These are phyloP conservation scores for Hanleya hanleyi DNA, from an alignment of 2,888 invertebrate species.

Conservation along the genomic window DNA sequence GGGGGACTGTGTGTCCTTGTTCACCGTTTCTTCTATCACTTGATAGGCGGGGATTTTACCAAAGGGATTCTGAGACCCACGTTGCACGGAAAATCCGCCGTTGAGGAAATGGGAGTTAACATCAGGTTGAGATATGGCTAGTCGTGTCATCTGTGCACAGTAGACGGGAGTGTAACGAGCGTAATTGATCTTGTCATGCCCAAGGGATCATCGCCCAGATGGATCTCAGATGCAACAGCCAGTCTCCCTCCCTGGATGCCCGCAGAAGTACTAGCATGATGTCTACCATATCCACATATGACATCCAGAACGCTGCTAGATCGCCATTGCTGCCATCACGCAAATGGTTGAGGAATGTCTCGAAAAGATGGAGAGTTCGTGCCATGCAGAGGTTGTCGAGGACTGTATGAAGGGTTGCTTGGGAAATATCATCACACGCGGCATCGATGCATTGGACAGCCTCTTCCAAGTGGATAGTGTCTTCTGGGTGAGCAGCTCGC, in stretches of 20 bases:
- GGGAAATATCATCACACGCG: too few relatives aligned
- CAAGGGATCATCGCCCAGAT: slow-evolving; percentile 42
- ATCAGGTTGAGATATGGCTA: slow-evolving; percentile 27
- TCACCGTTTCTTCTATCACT: slow-evolving; percentile 29
- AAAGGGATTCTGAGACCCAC: slow-evolving; percentile 13
- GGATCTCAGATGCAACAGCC: slow-evolving; percentile 35
- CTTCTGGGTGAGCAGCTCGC: too few relatives aligned
- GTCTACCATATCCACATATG: slow-evolving; percentile 45
- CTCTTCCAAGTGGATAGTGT: too few relatives aligned
- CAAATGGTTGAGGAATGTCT: too few relatives aligned
- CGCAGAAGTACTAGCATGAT: slow-evolving; percentile 33
- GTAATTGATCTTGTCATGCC: slow-evolving; percentile 44
- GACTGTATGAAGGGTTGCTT: too few relatives aligned
- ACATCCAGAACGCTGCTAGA: slow-evolving; percentile 40
- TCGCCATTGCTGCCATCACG: slow-evolving; percentile 21
- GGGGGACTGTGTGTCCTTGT: slow-evolving; percentile 33
- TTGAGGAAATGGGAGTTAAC: slow-evolving; percentile 19
- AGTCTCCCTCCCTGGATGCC: slow-evolving; percentile 40
- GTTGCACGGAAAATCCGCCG: slow-evolving; percentile 36
- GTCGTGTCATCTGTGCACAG: slow-evolving; percentile 28
- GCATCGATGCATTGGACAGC: too few relatives aligned
- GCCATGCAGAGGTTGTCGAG: too few relatives aligned
- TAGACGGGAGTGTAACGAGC: slow-evolving; percentile 39
- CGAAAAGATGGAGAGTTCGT: too few relatives aligned
- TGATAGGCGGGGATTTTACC: slow-evolving; percentile 21